A percentile compares a stretch with the other conserved stretches of the same genome.
These are phyloP conservation scores for Syritta pipiens DNA, from an alignment of 2,888 invertebrate genomes.

Conservation along the genomic window DNA sequence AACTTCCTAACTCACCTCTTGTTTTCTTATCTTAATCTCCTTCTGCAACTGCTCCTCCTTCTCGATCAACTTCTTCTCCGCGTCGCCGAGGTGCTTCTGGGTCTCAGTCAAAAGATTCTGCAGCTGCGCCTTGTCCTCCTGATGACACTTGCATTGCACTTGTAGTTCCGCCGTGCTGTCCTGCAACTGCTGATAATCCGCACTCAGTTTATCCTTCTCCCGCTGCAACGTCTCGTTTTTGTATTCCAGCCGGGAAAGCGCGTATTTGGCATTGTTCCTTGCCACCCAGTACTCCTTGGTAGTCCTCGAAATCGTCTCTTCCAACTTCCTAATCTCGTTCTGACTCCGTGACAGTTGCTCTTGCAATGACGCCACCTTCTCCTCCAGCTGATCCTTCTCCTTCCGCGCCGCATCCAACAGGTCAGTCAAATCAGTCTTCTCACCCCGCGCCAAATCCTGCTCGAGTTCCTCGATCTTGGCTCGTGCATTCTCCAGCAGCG, in stretches of 20 bases:
- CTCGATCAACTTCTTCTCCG: conserved; percentile 85
- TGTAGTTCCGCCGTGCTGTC: conserved; percentile 87
- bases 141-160: conserved; percentile 79
- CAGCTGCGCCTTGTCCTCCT: conserved; percentile 78
- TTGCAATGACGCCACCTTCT: conserved; percentile 84
- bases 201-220: conserved; percentile 85
- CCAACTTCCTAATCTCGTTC: conserved; percentile 84
- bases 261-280: conserved; percentile 92
- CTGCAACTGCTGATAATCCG: conserved; percentile 87
- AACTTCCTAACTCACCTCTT: conserved; percentile 81
- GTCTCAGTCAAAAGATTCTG: conserved; percentile 83
- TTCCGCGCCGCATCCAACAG: conserved; percentile 84
- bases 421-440: conserved; percentile 86
- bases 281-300: conserved; percentile 88
- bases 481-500: conserved; percentile 90
- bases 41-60: conserved; percentile 84
- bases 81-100: conserved; percentile 87
- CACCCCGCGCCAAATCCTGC: conserved; percentile 84
- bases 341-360: conserved; percentile 85
- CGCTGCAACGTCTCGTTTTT: conserved; percentile 86
- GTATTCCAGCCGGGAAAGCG: conserved; percentile 90
- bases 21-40: conserved; percentile 82
- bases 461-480: conserved; percentile 89
- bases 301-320: conserved; percentile 84
- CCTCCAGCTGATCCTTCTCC: conserved; percentile 87